phyloP scores from a whole-genome alignment of 2,888 invertebrate species.

The Hololepta plana region DNA sequence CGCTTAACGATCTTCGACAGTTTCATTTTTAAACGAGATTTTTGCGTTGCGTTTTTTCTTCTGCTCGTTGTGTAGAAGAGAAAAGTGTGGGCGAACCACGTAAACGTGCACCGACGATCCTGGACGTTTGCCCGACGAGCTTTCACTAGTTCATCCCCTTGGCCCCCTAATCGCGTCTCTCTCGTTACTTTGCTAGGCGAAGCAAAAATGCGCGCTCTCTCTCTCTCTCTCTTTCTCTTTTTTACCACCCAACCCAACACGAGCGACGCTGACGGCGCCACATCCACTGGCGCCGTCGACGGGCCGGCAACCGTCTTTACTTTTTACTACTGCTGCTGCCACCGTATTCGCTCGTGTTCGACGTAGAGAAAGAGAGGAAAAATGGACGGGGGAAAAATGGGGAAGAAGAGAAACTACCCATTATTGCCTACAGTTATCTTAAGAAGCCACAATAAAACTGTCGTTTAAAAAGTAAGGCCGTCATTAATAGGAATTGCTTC shows the following conservation, averaged over 20 bases:
- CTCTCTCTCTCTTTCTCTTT: too few species aligned
- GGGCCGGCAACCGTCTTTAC: constrained; percentile 24
- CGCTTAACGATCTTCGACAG: too few species aligned
- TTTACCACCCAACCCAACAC: too few species aligned
- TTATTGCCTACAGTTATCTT: constrained; percentile 31
- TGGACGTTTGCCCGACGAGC: constrained; percentile 23
- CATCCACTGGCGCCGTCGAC: constrained; percentile 22
- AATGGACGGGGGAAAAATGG: too few species aligned
- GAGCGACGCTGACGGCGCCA: constrained; percentile 21
- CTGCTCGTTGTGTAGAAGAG: constrained; percentile 1
- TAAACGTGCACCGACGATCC: constrained; percentile 14
- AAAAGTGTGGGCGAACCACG: constrained; percentile 5
- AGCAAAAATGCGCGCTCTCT: constrained; percentile 5
- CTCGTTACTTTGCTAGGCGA: not conserved
- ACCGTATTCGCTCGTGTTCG: constrained; percentile 19
- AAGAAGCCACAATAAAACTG: constrained; percentile 29
- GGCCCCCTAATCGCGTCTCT: constrained; percentile 8
- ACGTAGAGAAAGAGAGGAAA: constrained; percentile 26
- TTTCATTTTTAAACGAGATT: constrained; percentile 18
- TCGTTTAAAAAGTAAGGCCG: constrained; percentile 27
- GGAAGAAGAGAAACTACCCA: constrained; percentile 29
- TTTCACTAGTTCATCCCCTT: constrained; percentile 18
- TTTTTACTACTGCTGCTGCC: constrained; percentile 27
- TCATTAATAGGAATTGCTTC: constrained; percentile 26
- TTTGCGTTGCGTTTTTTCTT: constrained; percentile 8